A percentile compares a stretch with the other conserved stretches of the same genome.
phyloP scores from a whole-genome alignment of 2,888 invertebrate species.

The Himalopsyche anomala region DNA sequence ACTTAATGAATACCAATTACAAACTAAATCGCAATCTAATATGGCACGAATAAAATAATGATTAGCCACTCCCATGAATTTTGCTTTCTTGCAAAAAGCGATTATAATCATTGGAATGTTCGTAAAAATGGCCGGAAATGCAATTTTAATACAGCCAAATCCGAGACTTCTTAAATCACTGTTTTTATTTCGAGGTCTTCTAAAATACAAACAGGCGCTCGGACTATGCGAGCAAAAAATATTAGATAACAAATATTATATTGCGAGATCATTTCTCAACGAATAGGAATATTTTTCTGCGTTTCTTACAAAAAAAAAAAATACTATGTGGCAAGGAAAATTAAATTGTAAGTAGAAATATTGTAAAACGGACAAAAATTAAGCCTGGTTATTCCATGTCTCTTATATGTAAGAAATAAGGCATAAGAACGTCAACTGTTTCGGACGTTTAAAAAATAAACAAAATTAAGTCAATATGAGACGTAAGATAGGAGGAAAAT shows the following conservation, averaged over 20 bases:
- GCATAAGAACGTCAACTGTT: no score
- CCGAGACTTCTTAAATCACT: not conserved
- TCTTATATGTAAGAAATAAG: no score
- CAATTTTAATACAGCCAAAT: constrained; percentile 37
- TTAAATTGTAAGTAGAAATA: not conserved
- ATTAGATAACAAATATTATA: not conserved
- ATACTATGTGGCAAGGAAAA: not conserved
- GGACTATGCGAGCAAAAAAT: constrained; percentile 17
- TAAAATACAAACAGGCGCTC: constrained; percentile 24
- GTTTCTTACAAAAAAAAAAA: not conserved
- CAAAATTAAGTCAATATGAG: no score
- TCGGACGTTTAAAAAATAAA: no score
- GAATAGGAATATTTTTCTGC: not conserved
- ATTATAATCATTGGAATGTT: constrained; percentile 21
- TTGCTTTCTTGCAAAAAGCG: constrained; percentile 25
- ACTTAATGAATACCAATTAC: no score
- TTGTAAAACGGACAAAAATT: no score
- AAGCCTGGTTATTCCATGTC: no score
- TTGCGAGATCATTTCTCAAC: constrained; percentile 37
- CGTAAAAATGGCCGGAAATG: not conserved
- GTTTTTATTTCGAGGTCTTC: constrained; percentile 42
- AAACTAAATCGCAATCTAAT: no score
- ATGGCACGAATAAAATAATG: no score
- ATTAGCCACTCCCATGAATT: not conserved
- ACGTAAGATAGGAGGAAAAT: no score